These are phyloP conservation scores for Drosophila truncata DNA, from an alignment of 1,140 invertebrate species.

Conservation along the genomic window DNA sequence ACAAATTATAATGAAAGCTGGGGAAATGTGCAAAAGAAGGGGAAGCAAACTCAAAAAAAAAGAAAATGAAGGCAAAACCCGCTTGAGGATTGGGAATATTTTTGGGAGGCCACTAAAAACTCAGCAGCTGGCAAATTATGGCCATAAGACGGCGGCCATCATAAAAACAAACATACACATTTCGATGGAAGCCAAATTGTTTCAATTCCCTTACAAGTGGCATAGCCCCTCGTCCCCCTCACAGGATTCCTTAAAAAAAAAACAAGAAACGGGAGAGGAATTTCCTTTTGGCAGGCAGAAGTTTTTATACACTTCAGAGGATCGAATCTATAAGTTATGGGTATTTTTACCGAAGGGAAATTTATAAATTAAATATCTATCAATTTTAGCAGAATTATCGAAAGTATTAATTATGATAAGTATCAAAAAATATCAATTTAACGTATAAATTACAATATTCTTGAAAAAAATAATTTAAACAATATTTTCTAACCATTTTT, in stretches of 20 bases:
- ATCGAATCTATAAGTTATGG: not conserved
- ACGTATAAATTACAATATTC: too few relatives aligned
- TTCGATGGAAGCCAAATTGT: slow-evolving; percentile 57
- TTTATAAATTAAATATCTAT: not conserved
- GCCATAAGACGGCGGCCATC: slow-evolving; percentile 34
- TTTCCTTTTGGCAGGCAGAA: not conserved
- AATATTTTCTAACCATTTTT: too few relatives aligned
- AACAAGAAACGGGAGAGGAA: too few relatives aligned
- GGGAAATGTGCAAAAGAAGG: not conserved
- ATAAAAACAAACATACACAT: slow-evolving; percentile 41
- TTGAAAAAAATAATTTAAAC: too few relatives aligned
- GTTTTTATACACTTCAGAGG: not conserved
- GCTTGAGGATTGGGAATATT: slow-evolving; percentile 3
- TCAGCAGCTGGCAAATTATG: slow-evolving; percentile 68
- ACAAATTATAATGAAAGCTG: slow-evolving; percentile 28
- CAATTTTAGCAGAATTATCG: not conserved
- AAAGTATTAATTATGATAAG: not conserved
- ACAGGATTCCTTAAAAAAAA: slow-evolving; percentile 1
- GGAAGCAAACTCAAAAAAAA: not conserved
- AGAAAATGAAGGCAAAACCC: not conserved
- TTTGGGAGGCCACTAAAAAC: slow-evolving; percentile 34
- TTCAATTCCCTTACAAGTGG: slow-evolving; percentile 56
- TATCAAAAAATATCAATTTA: too few relatives aligned
- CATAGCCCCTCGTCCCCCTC: slow-evolving; percentile 4
- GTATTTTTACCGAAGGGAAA: not conserved